A percentile compares a stretch with the other conserved stretches of the same genome.
Evolutionary conservation across 2,888 invertebrate species (phyloP).

Genomic region (Geotrupes spiniger): DNA sequence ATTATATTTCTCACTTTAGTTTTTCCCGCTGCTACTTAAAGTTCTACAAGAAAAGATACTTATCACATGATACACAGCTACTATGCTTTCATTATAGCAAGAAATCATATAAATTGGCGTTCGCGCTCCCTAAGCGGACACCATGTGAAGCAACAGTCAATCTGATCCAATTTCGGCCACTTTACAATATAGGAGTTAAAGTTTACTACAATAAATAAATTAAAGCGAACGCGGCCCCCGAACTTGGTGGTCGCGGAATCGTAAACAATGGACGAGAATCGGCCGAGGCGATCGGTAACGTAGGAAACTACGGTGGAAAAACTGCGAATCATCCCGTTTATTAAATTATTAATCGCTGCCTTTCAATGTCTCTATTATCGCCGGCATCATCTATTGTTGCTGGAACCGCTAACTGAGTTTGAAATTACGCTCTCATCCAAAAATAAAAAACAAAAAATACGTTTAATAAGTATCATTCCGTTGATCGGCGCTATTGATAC

Average conservation of each 20-base stretch:
- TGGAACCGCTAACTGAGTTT: constrained; percentile 18
- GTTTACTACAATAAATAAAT: too few relatives aligned
- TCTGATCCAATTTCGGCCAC: too few relatives aligned
- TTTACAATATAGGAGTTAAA: too few relatives aligned
- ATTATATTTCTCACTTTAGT: too few relatives aligned
- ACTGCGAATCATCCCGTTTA: constrained; percentile 19
- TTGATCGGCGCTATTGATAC: constrained; percentile 10
- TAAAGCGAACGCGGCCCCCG: background rate
- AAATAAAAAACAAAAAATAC: constrained; percentile 15
- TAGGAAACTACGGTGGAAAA: constrained; percentile 14
- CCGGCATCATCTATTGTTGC: constrained; percentile 17
- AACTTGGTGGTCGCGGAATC: background rate
- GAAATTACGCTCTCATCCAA: constrained; percentile 14
- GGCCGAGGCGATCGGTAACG: constrained; percentile 11
- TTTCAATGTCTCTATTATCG: constrained; percentile 22
- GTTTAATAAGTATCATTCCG: constrained; percentile 12
- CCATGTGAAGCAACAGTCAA: too few relatives aligned
- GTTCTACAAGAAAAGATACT: too few relatives aligned
- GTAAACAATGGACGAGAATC: background rate
- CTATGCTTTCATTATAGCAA: too few relatives aligned
- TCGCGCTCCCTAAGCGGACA: too few relatives aligned
- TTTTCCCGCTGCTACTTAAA: too few relatives aligned
- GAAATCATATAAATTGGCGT: too few relatives aligned
- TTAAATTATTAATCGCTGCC: constrained; percentile 21
- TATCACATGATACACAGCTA: too few relatives aligned